Percentiles rank a stretch among this genome's conserved stretches.
Conservation (phyloP, 2,113 vertebrate genomes). For the Hippocampus comes region DNA sequence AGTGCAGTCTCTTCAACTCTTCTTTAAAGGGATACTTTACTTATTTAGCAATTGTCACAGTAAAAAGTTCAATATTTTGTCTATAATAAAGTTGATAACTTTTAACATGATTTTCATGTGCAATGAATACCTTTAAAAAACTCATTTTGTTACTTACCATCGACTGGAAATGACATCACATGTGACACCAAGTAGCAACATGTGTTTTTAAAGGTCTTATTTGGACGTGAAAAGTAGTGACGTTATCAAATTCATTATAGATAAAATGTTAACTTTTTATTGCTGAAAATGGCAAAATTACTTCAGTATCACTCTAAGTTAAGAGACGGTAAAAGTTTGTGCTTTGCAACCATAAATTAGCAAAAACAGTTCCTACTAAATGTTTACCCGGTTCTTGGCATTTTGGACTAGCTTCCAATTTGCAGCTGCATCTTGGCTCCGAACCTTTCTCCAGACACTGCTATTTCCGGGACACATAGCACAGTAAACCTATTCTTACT, state of each 20-base stretch:
- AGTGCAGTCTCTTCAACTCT: neutral
- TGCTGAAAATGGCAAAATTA: no score
- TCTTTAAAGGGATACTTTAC: neutral
- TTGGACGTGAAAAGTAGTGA: no score
- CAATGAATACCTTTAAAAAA: no score
- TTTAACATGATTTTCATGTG: no score
- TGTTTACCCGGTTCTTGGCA: neutral
- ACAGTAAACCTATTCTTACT: conserved; percentile 36
- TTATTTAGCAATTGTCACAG: neutral
- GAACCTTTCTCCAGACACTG: conserved; percentile 21
- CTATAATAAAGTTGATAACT: no score
- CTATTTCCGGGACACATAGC: conserved; percentile 36
- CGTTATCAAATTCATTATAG: no score
- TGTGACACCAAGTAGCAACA: no score
- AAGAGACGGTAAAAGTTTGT: neutral
- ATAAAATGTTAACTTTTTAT: no score
- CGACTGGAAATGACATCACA: no score
- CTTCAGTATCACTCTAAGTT: neutral
- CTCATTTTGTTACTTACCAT: no score
- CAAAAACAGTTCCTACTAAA: neutral
- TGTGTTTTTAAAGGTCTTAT: no score
- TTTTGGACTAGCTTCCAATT: neutral
- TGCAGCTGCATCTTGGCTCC: conserved; percentile 6
- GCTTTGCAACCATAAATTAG: neutral
- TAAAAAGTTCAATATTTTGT: no score